Base-by-base conservation (phyloP, 2,888 invertebrate genomes). In the Reticulitermes lucifugus region DNA sequence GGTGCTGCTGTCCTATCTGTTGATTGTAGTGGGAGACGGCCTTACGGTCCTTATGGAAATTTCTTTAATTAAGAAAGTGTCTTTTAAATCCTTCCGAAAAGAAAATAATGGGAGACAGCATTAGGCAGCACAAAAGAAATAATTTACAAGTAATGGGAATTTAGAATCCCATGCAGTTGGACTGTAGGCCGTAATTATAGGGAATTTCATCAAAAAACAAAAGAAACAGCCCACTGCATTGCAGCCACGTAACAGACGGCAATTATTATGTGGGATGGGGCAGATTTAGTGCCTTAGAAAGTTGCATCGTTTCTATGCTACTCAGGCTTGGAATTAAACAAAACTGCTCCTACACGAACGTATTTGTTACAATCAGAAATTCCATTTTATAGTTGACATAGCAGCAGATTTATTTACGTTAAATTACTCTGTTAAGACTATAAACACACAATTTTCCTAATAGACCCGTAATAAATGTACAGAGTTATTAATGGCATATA, bases 11-110 rank as follows among this genome's bases (percentile, higher is more conserved):
- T 65, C 25, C 65, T 25, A 3, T 65, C 25, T n/a, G 65, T 65
- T 65, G 55, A 18, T 18, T 55, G 55, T 18, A 25, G 18, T 73
- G 25, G 41, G 14, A 73, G 22, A 73, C 14, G 25, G 60, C 83
- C 83, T 60, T n/a, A 60, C 77, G 75, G 85, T 65, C 71, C 83
- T 83, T 85, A 84, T 83, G 85, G 85, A 85, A 84, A 85, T 85
- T 85, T 84, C 85, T 83, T 85, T 85, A 85, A 85, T 85, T 85
- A 85, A 85, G 83, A 84, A 85, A 85, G 85, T 84, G 83, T 85
- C 79, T 60, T 83, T 85, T 85, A 85, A 85, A 84, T 85, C 85
- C 80, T 85, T 80, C 79, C 59, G 43, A 82, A 79, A 81, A 75
- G 59, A 81, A 85, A 85, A 81, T 59, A 81, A 85, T 43, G 85